phyloP scores from a whole-genome alignment of 2,113 vertebrate genomes.

The Delphinapterus leucas region DNA sequence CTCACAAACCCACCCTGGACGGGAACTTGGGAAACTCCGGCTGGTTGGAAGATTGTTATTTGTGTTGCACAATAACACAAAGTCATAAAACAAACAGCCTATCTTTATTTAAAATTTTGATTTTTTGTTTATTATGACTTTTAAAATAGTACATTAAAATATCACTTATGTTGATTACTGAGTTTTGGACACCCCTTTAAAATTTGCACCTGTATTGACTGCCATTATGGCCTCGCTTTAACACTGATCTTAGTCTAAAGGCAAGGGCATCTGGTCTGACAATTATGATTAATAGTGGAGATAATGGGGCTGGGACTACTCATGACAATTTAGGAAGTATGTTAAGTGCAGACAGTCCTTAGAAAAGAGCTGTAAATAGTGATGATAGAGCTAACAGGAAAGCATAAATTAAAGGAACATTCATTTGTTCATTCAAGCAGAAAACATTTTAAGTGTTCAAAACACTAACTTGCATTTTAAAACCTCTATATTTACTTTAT shows the following conservation, averaged over 20 bases:
- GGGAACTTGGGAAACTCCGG: not conserved
- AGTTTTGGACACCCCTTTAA: not conserved
- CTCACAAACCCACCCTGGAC: not conserved
- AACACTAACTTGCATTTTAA: not conserved
- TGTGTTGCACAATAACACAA: not conserved
- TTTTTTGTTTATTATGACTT: not conserved
- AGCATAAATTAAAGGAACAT: not conserved
- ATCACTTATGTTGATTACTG: not conserved
- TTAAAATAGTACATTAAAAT: not conserved
- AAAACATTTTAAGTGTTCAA: constrained; percentile 3
- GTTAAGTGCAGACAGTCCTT: not conserved
- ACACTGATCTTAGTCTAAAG: not conserved
- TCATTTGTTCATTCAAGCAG: not conserved
- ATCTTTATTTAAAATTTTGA: not conserved
- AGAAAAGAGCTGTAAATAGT: not conserved
- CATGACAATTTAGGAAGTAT: not conserved
- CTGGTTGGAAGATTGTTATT: not conserved
- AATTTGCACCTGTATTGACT: not conserved
- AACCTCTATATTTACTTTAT: not conserved
- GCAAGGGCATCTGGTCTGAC: not conserved
- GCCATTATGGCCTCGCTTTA: not conserved
- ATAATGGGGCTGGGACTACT: not conserved
- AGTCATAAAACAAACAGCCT: not conserved
- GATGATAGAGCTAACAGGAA: not conserved
- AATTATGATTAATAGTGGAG: not conserved